Conservation (phyloP, 64 coral and sea anemone genomes). For the Anthopleura sola region DNA sequence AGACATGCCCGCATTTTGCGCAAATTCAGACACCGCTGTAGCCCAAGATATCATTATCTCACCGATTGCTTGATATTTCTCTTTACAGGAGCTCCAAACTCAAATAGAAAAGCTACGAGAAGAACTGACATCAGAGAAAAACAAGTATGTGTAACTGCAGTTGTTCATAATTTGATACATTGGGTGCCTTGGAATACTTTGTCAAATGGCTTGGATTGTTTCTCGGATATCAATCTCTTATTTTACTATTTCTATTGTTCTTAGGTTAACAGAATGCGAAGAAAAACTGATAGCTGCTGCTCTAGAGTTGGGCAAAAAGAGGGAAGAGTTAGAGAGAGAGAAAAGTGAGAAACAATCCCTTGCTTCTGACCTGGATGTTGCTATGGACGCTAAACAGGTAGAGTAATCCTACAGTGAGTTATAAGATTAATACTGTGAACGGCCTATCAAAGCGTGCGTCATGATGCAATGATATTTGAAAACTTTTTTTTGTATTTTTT, state of each 20-base stretch:
- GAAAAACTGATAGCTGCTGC: conserved; percentile 18
- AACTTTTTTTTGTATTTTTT: neutral
- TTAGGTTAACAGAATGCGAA: conserved; percentile 11
- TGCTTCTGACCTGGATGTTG: neutral
- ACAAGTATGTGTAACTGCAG: conserved; percentile 51
- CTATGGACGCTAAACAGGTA: neutral
- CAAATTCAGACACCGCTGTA: too few relatives aligned
- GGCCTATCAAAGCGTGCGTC: neutral
- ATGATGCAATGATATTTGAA: neutral
- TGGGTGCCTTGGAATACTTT: too few relatives aligned
- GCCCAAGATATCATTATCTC: too few relatives aligned
- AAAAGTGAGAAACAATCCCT: conserved; percentile 16
- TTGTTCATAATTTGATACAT: neutral
- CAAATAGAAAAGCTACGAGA: conserved; percentile 36
- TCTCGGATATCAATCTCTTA: neutral
- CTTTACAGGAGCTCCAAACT: conserved; percentile 44
- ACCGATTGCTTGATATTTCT: neutral
- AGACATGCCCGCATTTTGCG: too few relatives aligned
- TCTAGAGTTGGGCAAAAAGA: neutral
- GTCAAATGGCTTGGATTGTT: too few relatives aligned
- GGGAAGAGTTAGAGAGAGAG: neutral
- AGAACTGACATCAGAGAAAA: conserved; percentile 49
- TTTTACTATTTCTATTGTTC: neutral
- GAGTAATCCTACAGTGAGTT: neutral
- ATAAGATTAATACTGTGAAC: neutral